Percentiles rank a stretch among this genome's conserved stretches.
Evolutionary conservation across 2,888 invertebrate species (phyloP).

Genomic region (Folsomia candida): DNA sequence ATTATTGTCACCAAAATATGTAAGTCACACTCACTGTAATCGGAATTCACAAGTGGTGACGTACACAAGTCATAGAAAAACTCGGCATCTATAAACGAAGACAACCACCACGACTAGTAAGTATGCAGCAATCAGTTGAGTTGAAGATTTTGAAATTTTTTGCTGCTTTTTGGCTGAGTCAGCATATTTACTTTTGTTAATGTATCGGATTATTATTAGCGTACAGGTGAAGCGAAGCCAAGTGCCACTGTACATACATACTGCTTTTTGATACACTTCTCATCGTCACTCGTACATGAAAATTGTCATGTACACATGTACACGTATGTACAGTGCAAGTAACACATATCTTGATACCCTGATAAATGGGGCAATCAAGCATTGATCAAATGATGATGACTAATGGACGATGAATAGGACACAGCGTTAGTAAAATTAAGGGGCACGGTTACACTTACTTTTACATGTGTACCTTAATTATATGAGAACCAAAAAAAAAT

Average conservation of each 20-base stretch:
- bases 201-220: too few relatives aligned
- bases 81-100: too few relatives aligned
- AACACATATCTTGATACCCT: too few relatives aligned
- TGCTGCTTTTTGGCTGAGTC: too few relatives aligned
- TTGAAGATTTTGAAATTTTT: too few relatives aligned
- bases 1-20: too few relatives aligned
- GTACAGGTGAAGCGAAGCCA: too few relatives aligned
- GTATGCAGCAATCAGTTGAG: too few relatives aligned
- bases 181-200: background rate
- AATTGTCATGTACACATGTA: background rate
- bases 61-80: too few relatives aligned
- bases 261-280: background rate
- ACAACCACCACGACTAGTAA: too few relatives aligned
- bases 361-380: background rate
- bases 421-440: background rate
- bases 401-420: background rate
- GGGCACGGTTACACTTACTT: background rate
- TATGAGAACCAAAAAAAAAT: background rate
- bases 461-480: background rate
- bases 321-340: background rate
- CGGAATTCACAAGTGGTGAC: too few relatives aligned
- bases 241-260: background rate
- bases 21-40: too few relatives aligned
- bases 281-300: background rate
- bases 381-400: background rate